phyloP scores from a whole-genome alignment of 2,888 invertebrate species.

The Fragum sueziense region DNA sequence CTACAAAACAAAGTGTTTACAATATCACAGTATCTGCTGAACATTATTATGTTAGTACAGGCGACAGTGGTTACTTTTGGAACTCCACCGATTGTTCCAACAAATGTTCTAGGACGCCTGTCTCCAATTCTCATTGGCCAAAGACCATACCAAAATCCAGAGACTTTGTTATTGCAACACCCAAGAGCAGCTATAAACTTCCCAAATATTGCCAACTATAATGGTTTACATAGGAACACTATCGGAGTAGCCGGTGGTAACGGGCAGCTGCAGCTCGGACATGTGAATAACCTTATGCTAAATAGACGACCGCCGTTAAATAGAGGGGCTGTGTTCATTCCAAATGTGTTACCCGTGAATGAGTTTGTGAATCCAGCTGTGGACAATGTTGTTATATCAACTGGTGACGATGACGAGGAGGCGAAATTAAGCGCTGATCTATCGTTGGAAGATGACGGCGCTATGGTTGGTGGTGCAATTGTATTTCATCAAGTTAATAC shows the following conservation, averaged over 20 bases:
- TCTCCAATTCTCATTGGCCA: background rate
- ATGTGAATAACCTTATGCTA: background rate
- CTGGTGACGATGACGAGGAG: constrained; percentile 8
- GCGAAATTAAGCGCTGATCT: background rate
- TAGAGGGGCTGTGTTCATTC: background rate
- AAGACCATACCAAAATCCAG: background rate
- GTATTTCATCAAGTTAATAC: background rate
- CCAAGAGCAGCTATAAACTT: background rate
- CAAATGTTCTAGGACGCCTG: background rate
- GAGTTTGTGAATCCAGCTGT: background rate
- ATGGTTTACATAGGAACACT: background rate
- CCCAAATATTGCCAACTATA: constrained; percentile 7
- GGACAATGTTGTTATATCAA: background rate
- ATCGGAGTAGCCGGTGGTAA: no score
- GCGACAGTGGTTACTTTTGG: background rate
- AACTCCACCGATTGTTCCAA: background rate
- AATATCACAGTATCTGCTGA: no score
- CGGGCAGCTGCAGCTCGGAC: background rate
- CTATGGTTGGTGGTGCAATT: background rate
- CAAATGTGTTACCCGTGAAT: background rate
- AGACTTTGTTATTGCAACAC: background rate
- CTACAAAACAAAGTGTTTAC: no score
- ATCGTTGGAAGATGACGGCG: background rate
- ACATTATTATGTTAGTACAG: background rate
- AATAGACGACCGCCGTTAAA: constrained; percentile 12